phyloP scores from a whole-genome alignment of 2,888 invertebrate species.

The Blastobasis lacticolella region DNA sequence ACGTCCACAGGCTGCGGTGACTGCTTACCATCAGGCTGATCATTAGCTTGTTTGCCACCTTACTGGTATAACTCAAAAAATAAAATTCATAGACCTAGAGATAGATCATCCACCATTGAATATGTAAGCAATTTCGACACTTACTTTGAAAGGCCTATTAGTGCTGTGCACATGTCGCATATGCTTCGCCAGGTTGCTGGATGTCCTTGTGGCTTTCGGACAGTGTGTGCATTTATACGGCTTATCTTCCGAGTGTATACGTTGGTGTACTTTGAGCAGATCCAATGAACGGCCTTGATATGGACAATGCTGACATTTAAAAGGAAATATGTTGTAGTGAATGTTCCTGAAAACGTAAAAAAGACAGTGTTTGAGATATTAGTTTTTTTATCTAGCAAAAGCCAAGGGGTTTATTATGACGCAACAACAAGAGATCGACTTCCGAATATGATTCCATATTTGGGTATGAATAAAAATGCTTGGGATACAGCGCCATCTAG shows the following conservation, averaged over 20 bases:
- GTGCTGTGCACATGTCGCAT: conserved; percentile 59
- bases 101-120: not conserved
- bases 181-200: conserved; percentile 61
- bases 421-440: too few relatives aligned
- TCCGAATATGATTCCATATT: too few relatives aligned
- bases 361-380: not conserved
- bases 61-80: too few relatives aligned
- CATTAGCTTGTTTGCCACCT: too few relatives aligned
- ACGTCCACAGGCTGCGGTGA: too few relatives aligned
- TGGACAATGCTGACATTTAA: conserved; percentile 57
- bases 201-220: conserved; percentile 52
- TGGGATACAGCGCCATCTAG: too few relatives aligned
- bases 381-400: too few relatives aligned
- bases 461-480: too few relatives aligned
- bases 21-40: too few relatives aligned
- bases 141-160: conserved; percentile 55
- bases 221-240: conserved; percentile 59
- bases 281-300: conserved; percentile 60
- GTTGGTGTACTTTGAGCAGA: conserved; percentile 55
- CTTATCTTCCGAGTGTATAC: conserved; percentile 53
- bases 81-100: too few relatives aligned
- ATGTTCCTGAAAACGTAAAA: conserved; percentile 28
- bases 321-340: conserved; percentile 58
- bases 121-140: not conserved
- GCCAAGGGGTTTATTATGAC: too few relatives aligned